Evolutionary conservation across 2,888 invertebrate species (phyloP).

Genomic region (Lamellibrachia satsuma): DNA sequence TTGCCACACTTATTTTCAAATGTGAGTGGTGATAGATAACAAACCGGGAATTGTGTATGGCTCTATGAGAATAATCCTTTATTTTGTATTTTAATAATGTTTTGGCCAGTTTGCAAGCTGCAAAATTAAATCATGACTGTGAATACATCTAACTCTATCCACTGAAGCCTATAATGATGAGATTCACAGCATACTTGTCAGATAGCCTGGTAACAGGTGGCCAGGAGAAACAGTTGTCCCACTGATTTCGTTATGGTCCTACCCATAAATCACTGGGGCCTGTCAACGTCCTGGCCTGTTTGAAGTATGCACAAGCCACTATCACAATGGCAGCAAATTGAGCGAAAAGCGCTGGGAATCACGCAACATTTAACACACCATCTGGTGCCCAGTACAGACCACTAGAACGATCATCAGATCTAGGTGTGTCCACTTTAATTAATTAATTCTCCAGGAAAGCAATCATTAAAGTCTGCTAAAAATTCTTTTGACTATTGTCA

Average conservation of each 20-base stretch:
- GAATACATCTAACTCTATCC: not conserved
- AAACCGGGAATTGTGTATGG: too few species aligned
- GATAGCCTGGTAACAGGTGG: not conserved
- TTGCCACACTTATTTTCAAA: too few species aligned
- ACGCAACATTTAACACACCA: conserved; percentile 4
- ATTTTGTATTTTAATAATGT: not conserved
- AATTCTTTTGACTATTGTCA: not conserved
- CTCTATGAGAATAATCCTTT: not conserved
- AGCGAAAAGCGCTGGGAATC: not conserved
- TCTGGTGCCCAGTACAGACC: conserved; percentile 5
- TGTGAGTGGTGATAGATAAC: too few species aligned
- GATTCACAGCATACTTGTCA: not conserved
- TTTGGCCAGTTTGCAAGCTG: not conserved
- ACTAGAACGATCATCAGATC: not conserved
- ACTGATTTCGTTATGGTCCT: not conserved
- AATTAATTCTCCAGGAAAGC: not conserved
- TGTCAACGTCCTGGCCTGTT: not conserved
- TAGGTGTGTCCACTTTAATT: not conserved
- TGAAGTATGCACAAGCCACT: not conserved
- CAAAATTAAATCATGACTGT: not conserved
- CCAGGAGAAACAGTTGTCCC: not conserved
- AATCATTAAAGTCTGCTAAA: not conserved
- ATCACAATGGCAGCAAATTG: not conserved
- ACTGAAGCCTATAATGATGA: not conserved
- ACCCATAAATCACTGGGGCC: not conserved